Evolutionary conservation across 2,888 invertebrate species (phyloP), one percentile per base, ranked within the genome.

Genomic region (Chloromyia formosa): DNA sequence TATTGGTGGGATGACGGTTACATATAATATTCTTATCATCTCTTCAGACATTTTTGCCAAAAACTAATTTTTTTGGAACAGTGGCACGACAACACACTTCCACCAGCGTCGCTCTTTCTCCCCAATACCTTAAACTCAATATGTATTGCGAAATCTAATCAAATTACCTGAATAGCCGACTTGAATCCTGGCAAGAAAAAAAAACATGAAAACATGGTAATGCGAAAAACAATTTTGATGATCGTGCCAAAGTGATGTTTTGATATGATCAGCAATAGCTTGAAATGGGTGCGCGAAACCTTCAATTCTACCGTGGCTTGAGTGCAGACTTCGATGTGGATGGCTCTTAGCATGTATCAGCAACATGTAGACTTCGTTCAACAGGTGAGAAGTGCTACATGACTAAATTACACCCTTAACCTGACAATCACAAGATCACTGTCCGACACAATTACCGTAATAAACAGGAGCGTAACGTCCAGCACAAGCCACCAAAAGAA

Each of bases 331-430:
- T 35, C 7, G 7, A 35, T 35, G 7, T 16, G 20, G 22, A 56
- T 56, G 56, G 56, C 20, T 56, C 20, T 22, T 56, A 1, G 18
- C 56, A 18, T 20, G 14, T 7, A 35, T 35, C 2, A 35, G 14
- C 56, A 56, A 56, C 56, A 56, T 14, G 56, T 5, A 56, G 60
- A 23, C n/a, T 35, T 7, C 27, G 7, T 35, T 35, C 60, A 60
- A 62, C 66, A 66, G 66, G 66, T 66, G 66, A 66, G 66, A 66
- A 66, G 60, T 45, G 45, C 18, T 66, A n/a, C 49, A 66, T 45
- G 9, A 66, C 45, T 10, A 66, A 64, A 66, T 66, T 66, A 45
- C 66, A 35, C 42, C 66, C 45, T 42, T n/a, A 45, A 42, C 66
- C 49, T 42, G 66, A 66, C 45, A 66, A 45, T 66, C 66, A 45